These are phyloP conservation scores for Eilema griseolum DNA, from an alignment of 2,888 invertebrate species.

Conservation along the genomic window DNA sequence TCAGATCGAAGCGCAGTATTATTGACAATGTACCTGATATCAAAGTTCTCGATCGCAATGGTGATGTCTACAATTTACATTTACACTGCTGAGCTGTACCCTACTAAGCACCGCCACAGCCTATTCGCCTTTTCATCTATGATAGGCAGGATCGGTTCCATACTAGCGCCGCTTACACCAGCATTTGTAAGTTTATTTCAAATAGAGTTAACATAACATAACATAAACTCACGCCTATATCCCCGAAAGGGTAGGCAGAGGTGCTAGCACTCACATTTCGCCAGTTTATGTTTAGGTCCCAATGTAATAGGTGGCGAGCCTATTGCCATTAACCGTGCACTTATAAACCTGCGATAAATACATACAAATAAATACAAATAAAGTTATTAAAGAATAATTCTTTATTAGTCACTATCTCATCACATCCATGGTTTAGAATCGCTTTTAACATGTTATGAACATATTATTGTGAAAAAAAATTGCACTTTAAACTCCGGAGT, in stretches of 20 bases:
- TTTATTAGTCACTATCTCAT: not conserved
- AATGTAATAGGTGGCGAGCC: too few relatives aligned
- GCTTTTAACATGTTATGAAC: too few relatives aligned
- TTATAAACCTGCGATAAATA: too few relatives aligned
- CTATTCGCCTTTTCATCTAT: conserved; percentile 90
- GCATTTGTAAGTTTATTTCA: conserved; percentile 83
- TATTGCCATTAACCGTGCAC: too few relatives aligned
- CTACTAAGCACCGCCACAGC: conserved; percentile 89
- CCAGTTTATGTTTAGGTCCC: too few relatives aligned
- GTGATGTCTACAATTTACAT: conserved; percentile 89
- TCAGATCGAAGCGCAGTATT: conserved; percentile 61
- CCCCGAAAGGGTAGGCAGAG: too few relatives aligned
- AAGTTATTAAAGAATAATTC: not conserved
- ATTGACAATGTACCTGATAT: conserved; percentile 86
- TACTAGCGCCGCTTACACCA: conserved; percentile 89
- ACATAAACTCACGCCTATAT: too few relatives aligned
- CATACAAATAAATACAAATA: too few relatives aligned
- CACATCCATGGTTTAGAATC: not conserved
- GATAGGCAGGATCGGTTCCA: conserved; percentile 89
- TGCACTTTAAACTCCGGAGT: too few relatives aligned
- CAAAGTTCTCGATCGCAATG: conserved; percentile 89
- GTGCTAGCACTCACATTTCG: too few relatives aligned
- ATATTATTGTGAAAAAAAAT: too few relatives aligned
- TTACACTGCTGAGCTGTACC: conserved; percentile 90
- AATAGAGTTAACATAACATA: too few relatives aligned